Evolutionary conservation across 2,888 invertebrate genomes (phyloP).

Genomic region (Metellina segmentata): DNA sequence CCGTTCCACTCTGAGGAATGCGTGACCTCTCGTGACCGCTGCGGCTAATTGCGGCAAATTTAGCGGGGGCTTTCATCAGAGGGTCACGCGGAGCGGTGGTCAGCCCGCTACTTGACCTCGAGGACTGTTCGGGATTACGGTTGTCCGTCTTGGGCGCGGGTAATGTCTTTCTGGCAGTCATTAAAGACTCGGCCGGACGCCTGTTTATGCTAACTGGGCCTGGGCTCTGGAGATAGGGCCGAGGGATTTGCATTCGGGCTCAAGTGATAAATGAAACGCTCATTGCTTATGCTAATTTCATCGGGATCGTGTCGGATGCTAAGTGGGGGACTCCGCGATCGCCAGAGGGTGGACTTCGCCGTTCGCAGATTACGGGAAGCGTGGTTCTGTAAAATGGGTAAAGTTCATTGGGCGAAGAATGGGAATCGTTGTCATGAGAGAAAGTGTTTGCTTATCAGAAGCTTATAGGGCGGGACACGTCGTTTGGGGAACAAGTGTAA

Average conservation of each 20-base stretch:
- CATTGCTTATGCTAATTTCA: conserved; percentile 50
- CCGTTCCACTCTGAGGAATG: conserved; percentile 30
- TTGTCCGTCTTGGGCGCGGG: conserved; percentile 39
- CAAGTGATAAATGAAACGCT: conserved; percentile 39
- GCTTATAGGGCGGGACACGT: too few relatives aligned
- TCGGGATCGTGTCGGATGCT: neutral
- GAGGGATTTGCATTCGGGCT: conserved; percentile 46
- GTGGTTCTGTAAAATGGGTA: too few relatives aligned
- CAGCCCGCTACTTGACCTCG: conserved; percentile 19
- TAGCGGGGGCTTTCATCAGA: conserved; percentile 45
- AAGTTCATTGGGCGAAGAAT: too few relatives aligned
- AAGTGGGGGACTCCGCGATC: neutral
- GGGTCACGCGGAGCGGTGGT: conserved; percentile 16
- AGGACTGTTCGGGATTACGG: conserved; percentile 11
- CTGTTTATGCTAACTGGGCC: conserved; percentile 50
- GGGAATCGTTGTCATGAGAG: too few relatives aligned
- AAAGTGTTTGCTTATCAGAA: too few relatives aligned
- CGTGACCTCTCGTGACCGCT: conserved; percentile 44
- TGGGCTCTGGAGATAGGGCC: conserved; percentile 13
- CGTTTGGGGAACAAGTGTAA: too few relatives aligned
- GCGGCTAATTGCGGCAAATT: conserved; percentile 54
- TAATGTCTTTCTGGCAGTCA: conserved; percentile 54
- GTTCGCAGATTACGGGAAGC: too few relatives aligned
- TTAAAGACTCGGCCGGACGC: conserved; percentile 20
- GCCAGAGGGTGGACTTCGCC: neutral